Percentiles rank a stretch among this genome's conserved stretches.
Evolutionary conservation across 2,113 vertebrate genomes (phyloP).

Genomic region (Geothlypis trichas): DNA sequence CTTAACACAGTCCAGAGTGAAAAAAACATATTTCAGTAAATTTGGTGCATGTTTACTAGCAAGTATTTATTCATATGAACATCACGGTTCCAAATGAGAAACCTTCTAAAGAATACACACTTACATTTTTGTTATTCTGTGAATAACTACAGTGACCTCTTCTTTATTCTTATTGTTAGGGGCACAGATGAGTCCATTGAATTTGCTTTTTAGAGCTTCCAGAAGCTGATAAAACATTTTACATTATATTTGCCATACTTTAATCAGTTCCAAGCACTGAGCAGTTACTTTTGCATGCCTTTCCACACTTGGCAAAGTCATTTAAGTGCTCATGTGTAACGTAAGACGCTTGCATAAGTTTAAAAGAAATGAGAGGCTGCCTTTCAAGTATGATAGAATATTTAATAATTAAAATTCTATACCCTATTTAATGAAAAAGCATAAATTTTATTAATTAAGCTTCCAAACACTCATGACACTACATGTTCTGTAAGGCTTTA

Average conservation of each 20-base stretch:
- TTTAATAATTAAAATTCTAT: not conserved
- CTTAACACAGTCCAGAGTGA: not conserved
- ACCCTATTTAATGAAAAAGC: not conserved
- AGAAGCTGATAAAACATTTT: constrained; percentile 12
- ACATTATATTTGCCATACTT: not conserved
- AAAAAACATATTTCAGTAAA: not conserved
- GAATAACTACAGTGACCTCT: not conserved
- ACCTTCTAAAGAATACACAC: not conserved
- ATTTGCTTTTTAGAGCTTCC: not conserved
- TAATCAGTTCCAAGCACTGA: not conserved
- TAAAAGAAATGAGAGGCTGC: not conserved
- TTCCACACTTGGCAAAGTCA: not conserved
- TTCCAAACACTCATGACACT: not conserved
- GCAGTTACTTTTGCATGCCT: not conserved
- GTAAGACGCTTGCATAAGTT: not conserved
- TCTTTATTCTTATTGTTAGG: not conserved
- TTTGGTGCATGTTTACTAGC: not conserved
- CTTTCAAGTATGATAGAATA: not conserved
- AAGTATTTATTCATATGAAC: not conserved
- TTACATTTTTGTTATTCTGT: not conserved
- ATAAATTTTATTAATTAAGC: not conserved
- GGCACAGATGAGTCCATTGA: not conserved
- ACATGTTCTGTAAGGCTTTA: not conserved
- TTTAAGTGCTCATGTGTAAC: not conserved
- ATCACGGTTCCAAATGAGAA: not conserved